Evolutionary conservation across 1,140 invertebrate species (phyloP).

Genomic region (Delia radicum): DNA sequence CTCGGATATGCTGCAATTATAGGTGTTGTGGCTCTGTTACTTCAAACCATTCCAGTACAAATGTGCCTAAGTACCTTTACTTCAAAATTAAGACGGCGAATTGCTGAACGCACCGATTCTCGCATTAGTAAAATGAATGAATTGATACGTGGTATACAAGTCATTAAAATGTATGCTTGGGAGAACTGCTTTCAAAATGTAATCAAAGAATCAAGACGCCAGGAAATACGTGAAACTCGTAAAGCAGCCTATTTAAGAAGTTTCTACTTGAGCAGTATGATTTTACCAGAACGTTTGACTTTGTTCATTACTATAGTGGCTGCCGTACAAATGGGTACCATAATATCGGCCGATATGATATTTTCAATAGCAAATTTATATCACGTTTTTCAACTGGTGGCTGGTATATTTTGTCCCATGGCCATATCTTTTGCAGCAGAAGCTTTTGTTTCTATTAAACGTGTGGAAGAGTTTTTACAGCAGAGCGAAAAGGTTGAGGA

Average conservation of each 20-base stretch:
- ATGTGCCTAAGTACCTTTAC: constrained; percentile 65
- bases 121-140: constrained; percentile 82
- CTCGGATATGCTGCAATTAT: constrained; percentile 70
- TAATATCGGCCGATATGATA: constrained; percentile 64
- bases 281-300: constrained; percentile 61
- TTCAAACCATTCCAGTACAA: constrained; percentile 79
- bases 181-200: constrained; percentile 70
- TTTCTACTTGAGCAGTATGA: constrained; percentile 58
- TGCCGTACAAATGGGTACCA: constrained; percentile 62
- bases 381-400: constrained; percentile 15
- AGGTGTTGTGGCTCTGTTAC: constrained; percentile 72
- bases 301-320: constrained; percentile 66
- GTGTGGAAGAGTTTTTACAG: not conserved
- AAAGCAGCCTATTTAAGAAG: constrained; percentile 58
- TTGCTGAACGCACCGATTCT: constrained; percentile 74
- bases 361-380: constrained; percentile 48
- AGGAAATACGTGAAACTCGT: constrained; percentile 56
- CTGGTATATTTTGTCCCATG: constrained; percentile 2
- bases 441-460: not conserved
- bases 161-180: constrained; percentile 85
- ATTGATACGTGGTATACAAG: constrained; percentile 70
- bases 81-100: constrained; percentile 61
- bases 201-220: constrained; percentile 63
- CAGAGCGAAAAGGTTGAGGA: not conserved
- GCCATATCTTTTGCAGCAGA: constrained; percentile 15